phyloP scores from a whole-genome alignment of 2,888 invertebrate genomes.

The Hypolimnas misippus region DNA sequence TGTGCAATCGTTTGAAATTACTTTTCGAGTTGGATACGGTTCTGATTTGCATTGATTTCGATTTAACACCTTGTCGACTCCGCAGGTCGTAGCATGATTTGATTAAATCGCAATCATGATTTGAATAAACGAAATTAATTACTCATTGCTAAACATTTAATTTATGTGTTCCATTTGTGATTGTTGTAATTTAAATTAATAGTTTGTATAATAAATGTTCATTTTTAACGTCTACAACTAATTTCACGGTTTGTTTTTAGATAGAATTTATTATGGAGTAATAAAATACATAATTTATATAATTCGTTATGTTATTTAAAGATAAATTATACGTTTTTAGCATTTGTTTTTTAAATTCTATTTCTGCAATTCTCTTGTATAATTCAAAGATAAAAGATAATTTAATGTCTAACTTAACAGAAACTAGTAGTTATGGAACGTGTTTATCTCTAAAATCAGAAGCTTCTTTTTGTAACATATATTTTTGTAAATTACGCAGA shows the following conservation, averaged over 20 bases:
- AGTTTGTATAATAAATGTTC: conserved; percentile 3
- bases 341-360: neutral
- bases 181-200: conserved; percentile 1
- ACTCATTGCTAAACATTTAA: conserved; percentile 16
- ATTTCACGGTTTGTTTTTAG: conserved; percentile 2
- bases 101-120: conserved; percentile 26
- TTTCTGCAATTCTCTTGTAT: conserved; percentile 1
- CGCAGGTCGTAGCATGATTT: conserved; percentile 13
- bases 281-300: neutral
- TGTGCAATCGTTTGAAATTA: conserved; percentile 27
- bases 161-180: conserved; percentile 7
- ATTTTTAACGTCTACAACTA: conserved; percentile 1
- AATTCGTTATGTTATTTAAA: neutral
- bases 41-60: conserved; percentile 34
- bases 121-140: conserved; percentile 23
- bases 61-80: conserved; percentile 33
- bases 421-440: neutral
- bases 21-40: conserved; percentile 26
- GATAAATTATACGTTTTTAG: neutral
- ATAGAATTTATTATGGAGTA: neutral
- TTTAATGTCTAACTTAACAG: neutral
- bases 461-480: neutral
- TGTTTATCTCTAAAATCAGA: neutral
- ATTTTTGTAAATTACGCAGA: neutral
- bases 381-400: conserved; percentile 1